Evolutionary conservation across 2,888 invertebrate genomes (phyloP).

Genomic region (Cotesia congregata): DNA sequence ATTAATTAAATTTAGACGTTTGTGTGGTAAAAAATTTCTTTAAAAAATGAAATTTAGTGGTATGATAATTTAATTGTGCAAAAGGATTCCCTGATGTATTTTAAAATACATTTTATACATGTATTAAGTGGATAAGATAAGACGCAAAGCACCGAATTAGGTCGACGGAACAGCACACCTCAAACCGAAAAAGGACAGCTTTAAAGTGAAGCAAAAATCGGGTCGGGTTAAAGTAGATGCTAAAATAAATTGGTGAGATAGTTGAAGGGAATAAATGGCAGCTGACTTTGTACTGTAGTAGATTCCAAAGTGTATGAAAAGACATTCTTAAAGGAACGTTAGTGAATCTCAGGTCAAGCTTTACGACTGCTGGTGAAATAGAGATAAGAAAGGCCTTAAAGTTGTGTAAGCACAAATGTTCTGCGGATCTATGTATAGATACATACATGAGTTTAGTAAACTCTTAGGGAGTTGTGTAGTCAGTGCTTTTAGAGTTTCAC

Average conservation of each 20-base stretch:
- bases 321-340: constrained; percentile 24
- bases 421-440: background rate
- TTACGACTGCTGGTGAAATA: constrained; percentile 35
- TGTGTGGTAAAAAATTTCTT: too few relatives aligned
- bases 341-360: constrained; percentile 34
- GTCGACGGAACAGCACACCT: too few relatives aligned
- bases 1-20: too few relatives aligned
- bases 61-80: too few relatives aligned
- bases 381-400: constrained; percentile 28
- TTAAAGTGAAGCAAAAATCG: too few relatives aligned
- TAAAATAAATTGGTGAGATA: background rate
- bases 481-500: background rate
- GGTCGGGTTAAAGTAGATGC: background rate
- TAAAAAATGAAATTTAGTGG: too few relatives aligned
- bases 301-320: constrained; percentile 23
- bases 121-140: too few relatives aligned
- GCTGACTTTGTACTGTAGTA: constrained; percentile 4
- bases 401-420: constrained; percentile 12
- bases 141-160: too few relatives aligned
- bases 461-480: background rate
- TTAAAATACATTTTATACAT: too few relatives aligned
- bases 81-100: too few relatives aligned
- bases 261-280: background rate
- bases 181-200: too few relatives aligned
- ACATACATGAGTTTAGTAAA: constrained; percentile 2